Percentiles rank a stretch among this genome's conserved stretches.
These are phyloP conservation scores for Drosophila arawakana DNA, from an alignment of 1,140 invertebrate genomes.

Conservation along the genomic window DNA sequence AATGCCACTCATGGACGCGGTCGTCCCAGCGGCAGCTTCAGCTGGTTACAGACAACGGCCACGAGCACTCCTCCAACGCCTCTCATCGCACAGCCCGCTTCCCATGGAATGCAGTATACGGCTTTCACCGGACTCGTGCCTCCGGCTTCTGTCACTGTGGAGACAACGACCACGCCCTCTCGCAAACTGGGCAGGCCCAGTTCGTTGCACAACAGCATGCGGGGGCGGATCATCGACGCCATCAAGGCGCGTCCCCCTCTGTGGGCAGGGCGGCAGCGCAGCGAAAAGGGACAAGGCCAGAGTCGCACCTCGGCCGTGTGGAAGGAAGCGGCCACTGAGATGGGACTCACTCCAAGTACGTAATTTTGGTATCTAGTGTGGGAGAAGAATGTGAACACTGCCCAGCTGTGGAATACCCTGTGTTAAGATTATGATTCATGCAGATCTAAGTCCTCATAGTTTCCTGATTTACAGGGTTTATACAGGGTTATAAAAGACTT, in stretches of 20 bases:
- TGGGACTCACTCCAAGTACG: constrained; percentile 75
- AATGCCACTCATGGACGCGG: constrained; percentile 69
- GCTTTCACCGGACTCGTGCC: constrained; percentile 78
- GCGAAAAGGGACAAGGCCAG: constrained; percentile 76
- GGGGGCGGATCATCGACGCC: constrained; percentile 78
- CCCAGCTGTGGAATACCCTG: too few relatives aligned
- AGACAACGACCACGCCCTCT: constrained; percentile 63
- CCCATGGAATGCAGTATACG: constrained; percentile 59
- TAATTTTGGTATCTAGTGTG: background rate
- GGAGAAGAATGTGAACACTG: too few relatives aligned
- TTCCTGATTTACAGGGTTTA: too few relatives aligned
- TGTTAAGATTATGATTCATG: too few relatives aligned
- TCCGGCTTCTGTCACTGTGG: constrained; percentile 71
- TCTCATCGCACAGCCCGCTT: constrained; percentile 51
- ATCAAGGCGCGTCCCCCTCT: constrained; percentile 75
- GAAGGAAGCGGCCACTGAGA: constrained; percentile 77
- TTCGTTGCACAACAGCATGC: constrained; percentile 82
- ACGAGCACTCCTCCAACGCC: constrained; percentile 15
- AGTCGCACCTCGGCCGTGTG: constrained; percentile 79
- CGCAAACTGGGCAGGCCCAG: constrained; percentile 77
- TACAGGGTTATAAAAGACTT: too few relatives aligned
- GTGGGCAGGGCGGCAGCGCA: constrained; percentile 76
- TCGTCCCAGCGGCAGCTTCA: constrained; percentile 78
- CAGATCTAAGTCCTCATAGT: too few relatives aligned
- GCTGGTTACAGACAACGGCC: constrained; percentile 59